Conservation (phyloP, 2,797 vertebrate genomes). For the Squalus acanthias region DNA sequence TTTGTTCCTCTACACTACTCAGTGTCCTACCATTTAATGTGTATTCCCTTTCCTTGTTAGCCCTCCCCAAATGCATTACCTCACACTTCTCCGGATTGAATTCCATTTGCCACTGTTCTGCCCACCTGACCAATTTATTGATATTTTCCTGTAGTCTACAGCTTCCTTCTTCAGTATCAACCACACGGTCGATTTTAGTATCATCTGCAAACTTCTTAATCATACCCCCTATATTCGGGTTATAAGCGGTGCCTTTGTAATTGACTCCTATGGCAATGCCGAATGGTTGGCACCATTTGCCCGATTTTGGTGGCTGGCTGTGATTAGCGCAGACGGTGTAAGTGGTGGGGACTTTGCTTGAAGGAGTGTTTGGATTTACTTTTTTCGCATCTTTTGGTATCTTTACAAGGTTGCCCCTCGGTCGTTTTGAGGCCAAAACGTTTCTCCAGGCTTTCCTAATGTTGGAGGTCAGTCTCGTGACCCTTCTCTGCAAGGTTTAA, state of each 20-base stretch:
- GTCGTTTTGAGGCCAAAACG: background rate
- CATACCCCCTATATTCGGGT: no score
- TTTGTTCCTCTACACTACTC: no score
- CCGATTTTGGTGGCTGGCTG: background rate
- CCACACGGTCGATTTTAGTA: no score
- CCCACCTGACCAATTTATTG: no score
- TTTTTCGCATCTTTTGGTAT: background rate
- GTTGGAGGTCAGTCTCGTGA: background rate
- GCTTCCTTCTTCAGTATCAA: no score
- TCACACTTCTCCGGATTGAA: no score
- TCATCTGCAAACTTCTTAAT: no score
- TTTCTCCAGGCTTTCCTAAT: background rate
- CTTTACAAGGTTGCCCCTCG: background rate
- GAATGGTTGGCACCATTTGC: background rate
- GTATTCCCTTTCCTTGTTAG: no score
- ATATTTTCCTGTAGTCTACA: no score
- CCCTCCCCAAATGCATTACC: no score
- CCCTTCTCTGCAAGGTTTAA: background rate
- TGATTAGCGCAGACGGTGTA: background rate
- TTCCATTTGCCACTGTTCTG: no score
- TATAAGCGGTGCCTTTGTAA: background rate
- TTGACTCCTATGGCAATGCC: background rate
- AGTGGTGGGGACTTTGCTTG: background rate
- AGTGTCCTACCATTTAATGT: no score
- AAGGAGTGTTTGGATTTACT: background rate